Evolutionary conservation across 1,140 invertebrate genomes (phyloP).

Genomic region (Heliconius eleuchia): DNA sequence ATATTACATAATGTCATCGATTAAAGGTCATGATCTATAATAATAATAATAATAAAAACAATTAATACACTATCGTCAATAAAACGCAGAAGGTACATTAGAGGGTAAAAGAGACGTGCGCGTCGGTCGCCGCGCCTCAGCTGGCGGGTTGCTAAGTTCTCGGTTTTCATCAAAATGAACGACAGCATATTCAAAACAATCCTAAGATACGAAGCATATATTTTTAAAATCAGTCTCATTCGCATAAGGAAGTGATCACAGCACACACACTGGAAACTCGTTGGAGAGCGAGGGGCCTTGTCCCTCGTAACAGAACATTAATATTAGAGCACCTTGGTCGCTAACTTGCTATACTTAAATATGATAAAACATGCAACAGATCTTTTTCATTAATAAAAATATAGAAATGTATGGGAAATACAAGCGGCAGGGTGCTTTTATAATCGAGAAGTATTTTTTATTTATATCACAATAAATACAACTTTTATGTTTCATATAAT

Average conservation of each 20-base stretch:
- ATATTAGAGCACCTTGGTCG: conserved; percentile 77
- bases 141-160: neutral
- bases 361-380: conserved; percentile 69
- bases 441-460: conserved; percentile 39
- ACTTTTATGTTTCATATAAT: conserved; percentile 28
- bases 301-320: conserved; percentile 72
- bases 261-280: conserved; percentile 80
- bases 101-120: conserved; percentile 21
- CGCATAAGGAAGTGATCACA: conserved; percentile 81
- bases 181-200: conserved; percentile 51
- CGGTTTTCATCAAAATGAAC: conserved; percentile 22
- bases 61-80: conserved; percentile 42
- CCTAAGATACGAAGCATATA: conserved; percentile 70
- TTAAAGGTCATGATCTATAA: conserved; percentile 68
- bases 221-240: conserved; percentile 81
- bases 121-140: neutral
- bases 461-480: conserved; percentile 57
- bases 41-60: conserved; percentile 62
- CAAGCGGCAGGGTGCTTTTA: conserved; percentile 40
- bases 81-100: conserved; percentile 56
- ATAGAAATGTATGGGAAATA: conserved; percentile 64
- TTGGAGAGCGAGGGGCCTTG: conserved; percentile 74
- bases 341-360: conserved; percentile 76
- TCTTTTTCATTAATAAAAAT: conserved; percentile 63
- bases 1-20: conserved; percentile 75